These are phyloP conservation scores for Lamprologus ornatipinnis DNA, from an alignment of 2,113 vertebrate species.

Conservation along the genomic window DNA sequence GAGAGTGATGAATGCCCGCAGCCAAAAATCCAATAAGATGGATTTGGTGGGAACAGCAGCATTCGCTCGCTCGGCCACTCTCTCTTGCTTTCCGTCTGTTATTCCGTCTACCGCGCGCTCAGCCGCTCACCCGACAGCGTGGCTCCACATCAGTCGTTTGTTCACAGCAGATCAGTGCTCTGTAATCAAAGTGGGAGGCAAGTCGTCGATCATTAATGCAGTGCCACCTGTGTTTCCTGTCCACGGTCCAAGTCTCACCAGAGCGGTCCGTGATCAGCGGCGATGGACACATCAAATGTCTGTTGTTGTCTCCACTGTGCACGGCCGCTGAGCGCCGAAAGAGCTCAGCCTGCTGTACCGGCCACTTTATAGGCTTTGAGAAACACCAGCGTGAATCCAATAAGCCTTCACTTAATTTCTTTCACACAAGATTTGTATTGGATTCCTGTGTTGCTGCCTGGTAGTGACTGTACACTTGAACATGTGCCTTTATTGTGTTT, in stretches of 20 bases:
- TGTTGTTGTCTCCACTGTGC: background rate
- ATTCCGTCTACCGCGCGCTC: background rate
- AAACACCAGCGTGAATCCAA: background rate
- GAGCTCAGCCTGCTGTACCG: background rate
- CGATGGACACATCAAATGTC: background rate
- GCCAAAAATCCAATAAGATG: conserved; percentile 66
- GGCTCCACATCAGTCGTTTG: conserved; percentile 20
- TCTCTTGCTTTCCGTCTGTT: background rate
- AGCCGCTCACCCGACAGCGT: background rate
- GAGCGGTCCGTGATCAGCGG: background rate
- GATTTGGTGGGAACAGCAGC: conserved; percentile 30
- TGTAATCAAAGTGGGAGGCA: conserved; percentile 25
- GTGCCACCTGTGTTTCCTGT: conserved; percentile 26
- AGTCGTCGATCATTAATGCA: conserved; percentile 26
- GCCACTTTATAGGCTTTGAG: background rate
- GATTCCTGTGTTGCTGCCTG: conserved; percentile 13
- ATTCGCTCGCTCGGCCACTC: background rate
- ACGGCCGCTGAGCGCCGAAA: background rate
- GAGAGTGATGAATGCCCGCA: conserved; percentile 60
- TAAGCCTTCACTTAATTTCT: conserved; percentile 14
- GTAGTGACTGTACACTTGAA: background rate
- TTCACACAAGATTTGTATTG: conserved; percentile 11
- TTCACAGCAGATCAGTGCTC: conserved; percentile 28
- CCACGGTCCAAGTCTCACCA: background rate
- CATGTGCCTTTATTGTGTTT: background rate